phyloP scores from a whole-genome alignment of 1,140 invertebrate genomes.

The Orius insidiosus region DNA sequence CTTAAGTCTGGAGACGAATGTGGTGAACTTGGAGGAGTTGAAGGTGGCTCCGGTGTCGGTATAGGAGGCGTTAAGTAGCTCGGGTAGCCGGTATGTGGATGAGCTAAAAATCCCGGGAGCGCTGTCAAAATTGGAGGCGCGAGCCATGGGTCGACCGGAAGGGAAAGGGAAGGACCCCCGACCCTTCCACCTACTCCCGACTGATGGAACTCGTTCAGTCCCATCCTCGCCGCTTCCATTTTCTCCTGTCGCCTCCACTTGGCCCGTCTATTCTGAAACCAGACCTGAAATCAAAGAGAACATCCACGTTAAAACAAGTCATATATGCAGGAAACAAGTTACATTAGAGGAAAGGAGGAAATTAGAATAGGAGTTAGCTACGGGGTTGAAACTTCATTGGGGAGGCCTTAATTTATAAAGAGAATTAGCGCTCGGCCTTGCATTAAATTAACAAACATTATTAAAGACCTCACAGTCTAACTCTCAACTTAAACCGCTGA shows the following conservation, averaged over 20 bases:
- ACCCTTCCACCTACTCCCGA: slow-evolving; percentile 29
- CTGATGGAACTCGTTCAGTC: slow-evolving; percentile 59
- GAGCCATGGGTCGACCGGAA: slow-evolving; percentile 80
- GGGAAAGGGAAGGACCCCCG: slow-evolving; percentile 45
- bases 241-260: slow-evolving; percentile 89
- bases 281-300: slow-evolving; percentile 51
- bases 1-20: slow-evolving; percentile 32
- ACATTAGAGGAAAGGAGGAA: too few relatives aligned
- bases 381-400: neutral
- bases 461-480: slow-evolving; percentile 18
- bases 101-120: slow-evolving; percentile 68
- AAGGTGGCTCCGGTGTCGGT: slow-evolving; percentile 17
- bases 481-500: slow-evolving; percentile 6
- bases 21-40: slow-evolving; percentile 25
- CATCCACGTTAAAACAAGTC: too few relatives aligned
- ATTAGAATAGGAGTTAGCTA: neutral
- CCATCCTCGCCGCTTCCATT: slow-evolving; percentile 71
- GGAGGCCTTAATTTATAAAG: slow-evolving; percentile 9
- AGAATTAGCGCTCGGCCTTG: slow-evolving; percentile 12
- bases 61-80: slow-evolving; percentile 71
- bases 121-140: slow-evolving; percentile 60
- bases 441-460: slow-evolving; percentile 19
- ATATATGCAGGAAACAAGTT: too few relatives aligned
- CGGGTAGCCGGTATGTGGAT: slow-evolving; percentile 71
- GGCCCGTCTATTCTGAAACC: slow-evolving; percentile 83